These are phyloP conservation scores for Sapayoa aenigma DNA, from an alignment of 2,113 vertebrate species.

Conservation along the genomic window DNA sequence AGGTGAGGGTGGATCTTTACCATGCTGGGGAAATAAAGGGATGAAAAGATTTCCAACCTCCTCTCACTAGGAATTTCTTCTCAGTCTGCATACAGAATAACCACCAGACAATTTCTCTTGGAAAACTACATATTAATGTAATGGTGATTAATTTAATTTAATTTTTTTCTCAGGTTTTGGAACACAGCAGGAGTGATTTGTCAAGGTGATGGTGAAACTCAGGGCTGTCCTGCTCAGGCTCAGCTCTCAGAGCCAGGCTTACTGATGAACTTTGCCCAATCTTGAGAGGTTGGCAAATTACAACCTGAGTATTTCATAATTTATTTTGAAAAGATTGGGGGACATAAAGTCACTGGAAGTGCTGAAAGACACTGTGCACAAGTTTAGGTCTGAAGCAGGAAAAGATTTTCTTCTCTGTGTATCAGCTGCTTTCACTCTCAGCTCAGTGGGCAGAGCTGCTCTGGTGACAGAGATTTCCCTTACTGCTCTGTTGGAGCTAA, in stretches of 20 bases:
- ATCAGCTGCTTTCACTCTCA: neutral
- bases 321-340: rapidly evolving
- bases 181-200: neutral
- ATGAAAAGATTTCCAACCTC: neutral
- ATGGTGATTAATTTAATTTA: neutral
- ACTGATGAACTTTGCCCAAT: rapidly evolving
- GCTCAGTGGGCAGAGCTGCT: neutral
- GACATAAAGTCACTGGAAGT: neutral
- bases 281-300: neutral
- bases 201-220: neutral
- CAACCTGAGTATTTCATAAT: neutral
- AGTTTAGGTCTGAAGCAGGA: neutral
- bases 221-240: neutral
- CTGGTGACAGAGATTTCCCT: neutral
- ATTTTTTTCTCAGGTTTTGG: neutral
- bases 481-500: neutral
- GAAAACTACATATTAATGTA: rapidly evolving
- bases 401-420: neutral
- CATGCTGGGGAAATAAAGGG: neutral
- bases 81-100: neutral
- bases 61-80: neutral
- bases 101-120: neutral
- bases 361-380: neutral
- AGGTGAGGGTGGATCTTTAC: neutral
- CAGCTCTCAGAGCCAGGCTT: neutral